phyloP scores from a whole-genome alignment of 2,113 vertebrate genomes.

The Circaetus gallicus region DNA sequence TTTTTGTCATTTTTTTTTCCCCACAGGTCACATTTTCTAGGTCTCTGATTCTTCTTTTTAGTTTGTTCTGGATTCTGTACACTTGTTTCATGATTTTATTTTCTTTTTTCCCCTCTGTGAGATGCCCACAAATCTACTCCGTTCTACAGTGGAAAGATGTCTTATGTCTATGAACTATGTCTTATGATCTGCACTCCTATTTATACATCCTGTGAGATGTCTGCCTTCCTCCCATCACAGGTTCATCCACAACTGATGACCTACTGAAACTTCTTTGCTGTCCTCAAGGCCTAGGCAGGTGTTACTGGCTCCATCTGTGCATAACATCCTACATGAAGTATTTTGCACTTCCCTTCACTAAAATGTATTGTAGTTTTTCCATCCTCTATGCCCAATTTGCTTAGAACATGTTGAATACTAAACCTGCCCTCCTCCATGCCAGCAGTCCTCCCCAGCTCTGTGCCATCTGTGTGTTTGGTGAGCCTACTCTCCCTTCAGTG shows the following conservation, averaged over 20 bases:
- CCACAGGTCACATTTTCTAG: background rate
- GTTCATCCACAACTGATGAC: background rate
- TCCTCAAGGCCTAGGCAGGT: background rate
- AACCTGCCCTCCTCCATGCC: constrained; percentile 19
- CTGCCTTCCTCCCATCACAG: background rate
- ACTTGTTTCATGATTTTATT: background rate
- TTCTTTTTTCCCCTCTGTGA: background rate
- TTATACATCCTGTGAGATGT: background rate
- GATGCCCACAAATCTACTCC: background rate
- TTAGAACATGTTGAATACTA: constrained; percentile 21
- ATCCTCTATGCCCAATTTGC: background rate
- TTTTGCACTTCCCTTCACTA: background rate
- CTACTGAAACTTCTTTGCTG: background rate
- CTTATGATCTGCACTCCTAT: background rate
- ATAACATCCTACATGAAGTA: background rate
- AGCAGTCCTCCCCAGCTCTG: background rate
- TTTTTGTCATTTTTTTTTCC: background rate
- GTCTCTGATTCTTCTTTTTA: background rate
- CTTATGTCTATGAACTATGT: background rate
- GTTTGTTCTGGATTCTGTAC: background rate
- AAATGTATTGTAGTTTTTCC: background rate
- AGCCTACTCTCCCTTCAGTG: background rate
- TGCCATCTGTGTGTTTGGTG: background rate
- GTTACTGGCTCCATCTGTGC: background rate
- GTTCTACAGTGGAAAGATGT: background rate